Conservation (phyloP, 2,113 vertebrate species). For the Prolemur simus region DNA sequence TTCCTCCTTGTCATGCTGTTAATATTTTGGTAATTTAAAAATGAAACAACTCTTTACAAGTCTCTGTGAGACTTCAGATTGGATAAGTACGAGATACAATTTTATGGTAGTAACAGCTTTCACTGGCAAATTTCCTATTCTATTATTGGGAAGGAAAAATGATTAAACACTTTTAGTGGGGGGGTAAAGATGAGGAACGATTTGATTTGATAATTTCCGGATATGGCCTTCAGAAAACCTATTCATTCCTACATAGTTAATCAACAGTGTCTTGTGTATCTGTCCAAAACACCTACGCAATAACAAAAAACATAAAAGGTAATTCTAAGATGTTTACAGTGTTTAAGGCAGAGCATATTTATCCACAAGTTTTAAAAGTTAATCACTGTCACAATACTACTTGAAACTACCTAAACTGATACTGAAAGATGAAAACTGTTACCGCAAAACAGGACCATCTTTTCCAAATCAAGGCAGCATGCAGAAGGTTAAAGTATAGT, state of each 20-base stretch:
- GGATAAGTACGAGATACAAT: background rate
- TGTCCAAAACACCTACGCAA: background rate
- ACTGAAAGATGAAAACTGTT: background rate
- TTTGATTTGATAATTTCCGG: background rate
- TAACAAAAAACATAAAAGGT: background rate
- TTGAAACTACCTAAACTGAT: background rate
- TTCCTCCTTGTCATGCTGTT: background rate
- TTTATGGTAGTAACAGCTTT: background rate
- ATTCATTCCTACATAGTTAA: background rate
- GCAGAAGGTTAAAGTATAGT: accelerated
- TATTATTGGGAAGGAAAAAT: background rate
- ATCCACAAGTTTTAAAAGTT: background rate
- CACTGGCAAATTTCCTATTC: background rate
- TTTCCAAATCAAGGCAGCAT: background rate
- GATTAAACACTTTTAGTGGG: background rate
- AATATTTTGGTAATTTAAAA: background rate
- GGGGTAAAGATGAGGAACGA: background rate
- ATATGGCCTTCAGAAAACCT: background rate
- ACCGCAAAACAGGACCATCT: background rate
- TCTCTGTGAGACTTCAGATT: background rate
- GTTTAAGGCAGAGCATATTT: background rate
- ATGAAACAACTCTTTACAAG: background rate
- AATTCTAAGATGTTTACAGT: background rate
- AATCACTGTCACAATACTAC: background rate
- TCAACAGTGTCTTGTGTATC: background rate